Conservation (phyloP, 2,888 invertebrate genomes). For the Phlogophora meticulosa region DNA sequence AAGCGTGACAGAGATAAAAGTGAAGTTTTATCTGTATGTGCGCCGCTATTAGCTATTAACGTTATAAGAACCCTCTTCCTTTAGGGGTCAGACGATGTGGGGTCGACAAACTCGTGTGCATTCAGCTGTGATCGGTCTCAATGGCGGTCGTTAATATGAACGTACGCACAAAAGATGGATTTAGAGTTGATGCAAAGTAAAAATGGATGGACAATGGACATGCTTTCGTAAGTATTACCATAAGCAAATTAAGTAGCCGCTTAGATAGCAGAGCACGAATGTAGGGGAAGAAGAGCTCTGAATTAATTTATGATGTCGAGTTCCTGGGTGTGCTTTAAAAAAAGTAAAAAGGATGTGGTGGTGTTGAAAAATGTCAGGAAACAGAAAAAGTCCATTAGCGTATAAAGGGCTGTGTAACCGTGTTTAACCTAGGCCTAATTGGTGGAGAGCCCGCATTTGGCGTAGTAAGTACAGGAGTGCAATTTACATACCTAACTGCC, state of each 20-base stretch:
- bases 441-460: constrained; percentile 58
- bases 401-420: constrained; percentile 50
- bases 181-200: constrained; percentile 63
- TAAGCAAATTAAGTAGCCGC: constrained; percentile 64
- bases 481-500: constrained; percentile 49
- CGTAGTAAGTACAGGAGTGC: constrained; percentile 19
- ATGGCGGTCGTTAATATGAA: constrained; percentile 70
- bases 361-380: constrained; percentile 72
- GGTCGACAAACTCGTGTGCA: constrained; percentile 86
- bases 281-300: constrained; percentile 50
- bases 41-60: constrained; percentile 80
- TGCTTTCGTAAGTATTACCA: constrained; percentile 58
- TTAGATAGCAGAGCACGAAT: constrained; percentile 60
- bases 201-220: constrained; percentile 38
- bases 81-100: constrained; percentile 81
- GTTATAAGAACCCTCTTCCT: constrained; percentile 86
- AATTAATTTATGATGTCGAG: constrained; percentile 63
- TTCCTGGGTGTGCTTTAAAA: constrained; percentile 48
- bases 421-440: constrained; percentile 64
- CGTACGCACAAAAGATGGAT: constrained; percentile 72
- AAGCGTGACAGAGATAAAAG: constrained; percentile 86
- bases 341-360: constrained; percentile 58
- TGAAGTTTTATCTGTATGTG: constrained; percentile 77
- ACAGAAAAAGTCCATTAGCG: constrained; percentile 81
- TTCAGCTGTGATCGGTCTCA: constrained; percentile 76